Evolutionary conservation across 1,140 invertebrate genomes (phyloP), one percentile per base, ranked within the genome.

Genomic region (Aleiodes sp.): DNA sequence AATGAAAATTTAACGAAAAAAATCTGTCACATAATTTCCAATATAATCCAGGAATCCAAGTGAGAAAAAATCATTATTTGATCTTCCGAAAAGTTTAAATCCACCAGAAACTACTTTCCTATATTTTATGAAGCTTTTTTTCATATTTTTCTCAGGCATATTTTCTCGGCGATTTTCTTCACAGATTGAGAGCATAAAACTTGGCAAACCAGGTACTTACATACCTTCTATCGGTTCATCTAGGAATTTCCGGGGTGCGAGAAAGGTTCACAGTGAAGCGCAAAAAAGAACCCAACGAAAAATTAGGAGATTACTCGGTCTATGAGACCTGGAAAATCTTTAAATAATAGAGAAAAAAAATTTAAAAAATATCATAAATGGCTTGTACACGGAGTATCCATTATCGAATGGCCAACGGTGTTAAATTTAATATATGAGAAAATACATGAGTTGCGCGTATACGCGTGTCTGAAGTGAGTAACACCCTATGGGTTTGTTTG

Each of bases 401-500:
- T 43, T 21, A 52, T 26, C 16, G 26, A 52, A 52, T 52, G 46
- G 19, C 46, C 46, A 8, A 10, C 19, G 46, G 46, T 26, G 12
- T 24, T 21, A 52, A 52, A 52, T 52, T 52, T 52, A 52, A 52
- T 52, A n/a, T n/a, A 68, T 68, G 66, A 68, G 37, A 68, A 63
- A n/a, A 8, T 35, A 41, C 39, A 60, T 33, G 19, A 60, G 39
- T 35, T 14, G 26, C 59, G 66, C 39, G 39, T 62, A 62, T 39
- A 62, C 66, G 57, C 46, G 67, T 31, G 14, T 56, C 60, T 56
- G 28, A 71, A 35, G 62, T 66, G 64, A 67, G 62, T 62, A 71
- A 63, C 67, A 39, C 60, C 59, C 59, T 63, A 28, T 63, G 43
- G 60, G 24, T n/a, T 43, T 12, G 14, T 28, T 31, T 9, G 26